These are phyloP conservation scores for Zygothrica quintamaculata DNA, from an alignment of 2,888 invertebrate genomes.

Conservation along the genomic window DNA sequence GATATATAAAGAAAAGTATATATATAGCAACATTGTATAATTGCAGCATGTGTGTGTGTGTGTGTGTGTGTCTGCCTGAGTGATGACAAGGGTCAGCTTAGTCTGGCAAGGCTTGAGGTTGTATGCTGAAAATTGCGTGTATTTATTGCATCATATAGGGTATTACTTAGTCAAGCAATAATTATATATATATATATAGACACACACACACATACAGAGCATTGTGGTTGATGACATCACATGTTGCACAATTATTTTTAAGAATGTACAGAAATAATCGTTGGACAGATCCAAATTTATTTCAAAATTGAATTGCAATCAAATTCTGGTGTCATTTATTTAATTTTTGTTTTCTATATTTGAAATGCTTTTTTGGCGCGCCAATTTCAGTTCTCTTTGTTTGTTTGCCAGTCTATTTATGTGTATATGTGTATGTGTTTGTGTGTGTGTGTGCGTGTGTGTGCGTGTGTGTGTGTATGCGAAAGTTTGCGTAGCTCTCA, in stretches of 20 bases:
- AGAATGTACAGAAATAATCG: constrained; percentile 35
- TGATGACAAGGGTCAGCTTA: too few species aligned
- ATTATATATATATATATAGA: too few species aligned
- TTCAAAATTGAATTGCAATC: constrained; percentile 57
- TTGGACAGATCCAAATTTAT: constrained; percentile 20
- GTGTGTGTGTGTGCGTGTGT: constrained; percentile 9
- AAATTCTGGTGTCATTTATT: constrained; percentile 29
- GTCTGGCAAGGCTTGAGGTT: too few species aligned
- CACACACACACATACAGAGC: background rate
- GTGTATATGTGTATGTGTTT: constrained; percentile 7
- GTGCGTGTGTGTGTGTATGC: constrained; percentile 35
- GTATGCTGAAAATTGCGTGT: too few species aligned
- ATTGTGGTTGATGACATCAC: constrained; percentile 44
- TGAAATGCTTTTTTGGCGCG: constrained; percentile 42
- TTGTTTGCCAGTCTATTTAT: constrained; percentile 14
- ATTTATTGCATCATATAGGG: too few species aligned
- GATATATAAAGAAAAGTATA: too few species aligned
- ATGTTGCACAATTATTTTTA: constrained; percentile 47
- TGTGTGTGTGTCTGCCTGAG: too few species aligned
- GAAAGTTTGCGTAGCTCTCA: constrained; percentile 56
- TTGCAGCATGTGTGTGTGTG: too few species aligned
- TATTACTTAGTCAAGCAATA: background rate
- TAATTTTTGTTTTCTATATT: constrained; percentile 14
- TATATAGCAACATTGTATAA: too few species aligned
- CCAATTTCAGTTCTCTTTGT: constrained; percentile 40